phyloP scores from a whole-genome alignment of 64 coral and sea anemone genomes.

The Exaiptasia diaphana region DNA sequence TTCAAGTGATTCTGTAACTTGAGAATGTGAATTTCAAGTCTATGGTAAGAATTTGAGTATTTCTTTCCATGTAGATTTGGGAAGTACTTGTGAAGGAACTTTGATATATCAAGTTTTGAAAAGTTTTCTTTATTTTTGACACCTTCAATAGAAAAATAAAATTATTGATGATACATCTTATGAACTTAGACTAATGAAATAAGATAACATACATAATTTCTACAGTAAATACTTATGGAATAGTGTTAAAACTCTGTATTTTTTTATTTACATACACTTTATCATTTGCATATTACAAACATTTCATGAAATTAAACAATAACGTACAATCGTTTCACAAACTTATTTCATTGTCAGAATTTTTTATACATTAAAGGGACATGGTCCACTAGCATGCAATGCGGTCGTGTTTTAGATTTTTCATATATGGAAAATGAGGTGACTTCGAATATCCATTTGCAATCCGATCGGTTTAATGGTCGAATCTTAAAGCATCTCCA shows the following conservation, averaged over 20 bases:
- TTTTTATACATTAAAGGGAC: too few relatives aligned
- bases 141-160: conserved; percentile 13
- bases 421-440: too few relatives aligned
- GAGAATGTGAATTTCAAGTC: conserved; percentile 32
- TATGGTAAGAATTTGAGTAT: conserved; percentile 10
- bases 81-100: conserved; percentile 35
- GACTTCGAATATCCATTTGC: too few relatives aligned
- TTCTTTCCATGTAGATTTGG: neutral
- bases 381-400: neutral
- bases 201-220: neutral
- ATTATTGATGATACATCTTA: neutral
- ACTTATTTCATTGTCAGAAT: too few relatives aligned
- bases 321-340: neutral
- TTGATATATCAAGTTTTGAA: conserved; percentile 30
- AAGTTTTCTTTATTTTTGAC: conserved; percentile 22
- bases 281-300: neutral
- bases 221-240: neutral
- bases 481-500: too few relatives aligned
- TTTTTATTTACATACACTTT: neutral
- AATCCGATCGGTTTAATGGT: too few relatives aligned
- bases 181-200: neutral
- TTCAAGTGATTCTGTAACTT: conserved; percentile 58
- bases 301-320: neutral
- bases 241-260: neutral
- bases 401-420: too few relatives aligned